phyloP scores from a whole-genome alignment of 2,888 invertebrate genomes.

The Uropetala carovei region DNA sequence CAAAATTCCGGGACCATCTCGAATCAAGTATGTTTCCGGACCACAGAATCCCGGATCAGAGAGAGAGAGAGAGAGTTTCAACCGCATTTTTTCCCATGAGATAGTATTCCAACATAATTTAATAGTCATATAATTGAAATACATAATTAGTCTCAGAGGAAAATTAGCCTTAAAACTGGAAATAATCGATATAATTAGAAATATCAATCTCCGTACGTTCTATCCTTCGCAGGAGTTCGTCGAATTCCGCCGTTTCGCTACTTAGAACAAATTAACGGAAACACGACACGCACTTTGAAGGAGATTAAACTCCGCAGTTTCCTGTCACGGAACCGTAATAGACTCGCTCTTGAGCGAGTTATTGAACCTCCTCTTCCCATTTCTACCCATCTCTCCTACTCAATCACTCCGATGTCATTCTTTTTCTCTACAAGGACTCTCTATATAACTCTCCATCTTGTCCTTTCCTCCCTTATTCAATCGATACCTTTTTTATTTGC shows the following conservation, averaged over 20 bases:
- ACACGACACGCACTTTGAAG: not conserved
- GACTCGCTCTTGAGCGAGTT: not conserved
- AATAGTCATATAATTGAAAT: too few relatives aligned
- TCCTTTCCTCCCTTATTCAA: not conserved
- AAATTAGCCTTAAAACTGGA: not conserved
- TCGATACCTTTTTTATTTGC: not conserved
- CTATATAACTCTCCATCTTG: not conserved
- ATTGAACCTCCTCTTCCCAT: not conserved
- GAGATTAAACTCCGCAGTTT: not conserved
- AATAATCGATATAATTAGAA: not conserved
- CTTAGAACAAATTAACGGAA: slow-evolving; percentile 3
- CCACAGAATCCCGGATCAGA: too few relatives aligned
- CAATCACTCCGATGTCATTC: too few relatives aligned
- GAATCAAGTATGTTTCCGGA: too few relatives aligned
- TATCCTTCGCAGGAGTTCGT: not conserved
- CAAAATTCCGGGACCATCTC: too few relatives aligned
- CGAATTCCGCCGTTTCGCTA: not conserved
- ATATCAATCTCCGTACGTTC: not conserved
- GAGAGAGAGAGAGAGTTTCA: too few relatives aligned
- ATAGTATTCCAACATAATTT: too few relatives aligned
- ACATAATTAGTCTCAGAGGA: too few relatives aligned
- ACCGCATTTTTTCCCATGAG: too few relatives aligned
- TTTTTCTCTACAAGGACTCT: not conserved
- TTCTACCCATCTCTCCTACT: not conserved
- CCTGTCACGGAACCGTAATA: slow-evolving; percentile 25